Evolutionary conservation across 1,140 invertebrate species (phyloP).

Genomic region (Popillia japonica): DNA sequence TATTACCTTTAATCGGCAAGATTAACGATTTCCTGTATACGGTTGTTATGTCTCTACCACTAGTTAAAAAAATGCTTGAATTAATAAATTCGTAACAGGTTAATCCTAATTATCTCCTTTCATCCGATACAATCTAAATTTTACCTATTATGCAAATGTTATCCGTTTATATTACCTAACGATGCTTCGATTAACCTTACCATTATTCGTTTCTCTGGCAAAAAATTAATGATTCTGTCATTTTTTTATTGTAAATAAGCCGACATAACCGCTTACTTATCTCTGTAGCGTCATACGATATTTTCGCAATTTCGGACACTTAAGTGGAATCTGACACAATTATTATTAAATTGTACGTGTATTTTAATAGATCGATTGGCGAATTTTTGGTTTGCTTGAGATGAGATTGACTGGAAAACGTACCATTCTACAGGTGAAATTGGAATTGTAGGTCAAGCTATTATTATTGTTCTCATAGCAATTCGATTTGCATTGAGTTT

Average conservation of each 20-base stretch:
- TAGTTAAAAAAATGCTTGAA: neutral
- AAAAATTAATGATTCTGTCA: constrained; percentile 31
- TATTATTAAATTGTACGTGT: neutral
- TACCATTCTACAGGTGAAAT: constrained; percentile 8
- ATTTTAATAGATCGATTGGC: neutral
- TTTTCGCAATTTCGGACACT: constrained; percentile 2
- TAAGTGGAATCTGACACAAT: neutral
- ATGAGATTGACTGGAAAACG: neutral
- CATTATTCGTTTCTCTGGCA: constrained; percentile 11
- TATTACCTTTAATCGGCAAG: neutral
- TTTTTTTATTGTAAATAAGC: constrained; percentile 9
- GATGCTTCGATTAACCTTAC: neutral
- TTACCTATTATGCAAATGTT: constrained; percentile 19
- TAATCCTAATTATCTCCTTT: constrained; percentile 1
- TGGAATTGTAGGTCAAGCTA: constrained; percentile 24
- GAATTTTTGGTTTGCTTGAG: neutral
- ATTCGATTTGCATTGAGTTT: neutral
- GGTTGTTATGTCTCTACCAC: neutral
- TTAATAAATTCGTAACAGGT: neutral
- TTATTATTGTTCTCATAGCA: constrained; percentile 3
- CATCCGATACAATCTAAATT: neutral
- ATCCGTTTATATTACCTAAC: neutral
- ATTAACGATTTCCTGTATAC: neutral
- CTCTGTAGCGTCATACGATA: neutral
- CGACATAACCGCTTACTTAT: neutral